Evolutionary conservation across 2,113 vertebrate genomes (phyloP).

Genomic region (Rhipidura dahli): DNA sequence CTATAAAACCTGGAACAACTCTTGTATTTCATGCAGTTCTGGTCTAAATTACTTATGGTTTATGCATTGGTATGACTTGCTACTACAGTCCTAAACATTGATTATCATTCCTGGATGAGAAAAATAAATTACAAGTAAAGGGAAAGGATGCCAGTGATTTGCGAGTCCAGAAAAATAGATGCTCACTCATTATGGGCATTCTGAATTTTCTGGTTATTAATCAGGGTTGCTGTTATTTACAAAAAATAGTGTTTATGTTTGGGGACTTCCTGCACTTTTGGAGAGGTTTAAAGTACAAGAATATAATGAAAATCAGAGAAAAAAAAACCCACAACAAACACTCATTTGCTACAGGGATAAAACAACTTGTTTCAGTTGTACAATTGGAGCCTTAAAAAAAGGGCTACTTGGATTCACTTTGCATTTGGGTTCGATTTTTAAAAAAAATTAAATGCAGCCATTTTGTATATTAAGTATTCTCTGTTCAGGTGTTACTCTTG

Average conservation of each 20-base stretch:
- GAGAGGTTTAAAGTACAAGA: not conserved
- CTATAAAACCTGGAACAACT: not conserved
- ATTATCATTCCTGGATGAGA: not conserved
- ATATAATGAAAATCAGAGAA: not conserved
- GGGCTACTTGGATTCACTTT: not conserved
- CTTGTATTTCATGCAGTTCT: not conserved
- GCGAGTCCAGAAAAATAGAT: not conserved
- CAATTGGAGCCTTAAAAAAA: not conserved
- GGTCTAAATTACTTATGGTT: not conserved
- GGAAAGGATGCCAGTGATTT: not conserved
- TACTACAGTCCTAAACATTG: not conserved
- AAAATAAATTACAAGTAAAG: not conserved
- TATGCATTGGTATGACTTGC: not conserved
- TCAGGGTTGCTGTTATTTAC: not conserved
- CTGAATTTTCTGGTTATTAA: not conserved
- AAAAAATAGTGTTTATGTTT: not conserved
- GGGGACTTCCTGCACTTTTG: not conserved
- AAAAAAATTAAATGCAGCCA: not conserved
- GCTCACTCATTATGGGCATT: not conserved
- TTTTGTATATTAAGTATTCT: not conserved
- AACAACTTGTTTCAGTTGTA: not conserved
- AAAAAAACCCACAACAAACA: not conserved
- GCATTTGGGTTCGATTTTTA: not conserved
- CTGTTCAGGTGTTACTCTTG: not conserved
- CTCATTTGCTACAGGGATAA: not conserved